These are phyloP conservation scores for Notodromas monacha DNA, from an alignment of 2,888 invertebrate genomes.

Conservation along the genomic window DNA sequence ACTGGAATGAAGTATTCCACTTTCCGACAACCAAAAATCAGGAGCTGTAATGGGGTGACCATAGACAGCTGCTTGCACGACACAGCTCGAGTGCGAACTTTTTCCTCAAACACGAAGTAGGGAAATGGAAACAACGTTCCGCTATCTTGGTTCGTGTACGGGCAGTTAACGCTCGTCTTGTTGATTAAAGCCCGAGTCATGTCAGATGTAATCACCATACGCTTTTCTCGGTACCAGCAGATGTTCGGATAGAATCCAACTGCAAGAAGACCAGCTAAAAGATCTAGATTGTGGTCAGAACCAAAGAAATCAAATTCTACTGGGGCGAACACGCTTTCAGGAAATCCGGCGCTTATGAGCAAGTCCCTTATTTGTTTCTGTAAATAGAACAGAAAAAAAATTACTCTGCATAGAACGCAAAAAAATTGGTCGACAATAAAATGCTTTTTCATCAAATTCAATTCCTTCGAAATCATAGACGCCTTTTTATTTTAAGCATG, in stretches of 20 bases:
- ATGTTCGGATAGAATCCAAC: constrained; percentile 90
- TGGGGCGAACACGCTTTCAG: no score
- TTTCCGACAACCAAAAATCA: constrained; percentile 68
- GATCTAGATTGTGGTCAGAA: constrained; percentile 42
- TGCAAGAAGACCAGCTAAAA: constrained; percentile 47
- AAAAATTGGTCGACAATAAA: no score
- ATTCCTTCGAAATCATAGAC: no score
- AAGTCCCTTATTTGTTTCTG: constrained; percentile 31
- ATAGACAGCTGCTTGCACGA: constrained; percentile 86
- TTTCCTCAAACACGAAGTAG: constrained; percentile 90
- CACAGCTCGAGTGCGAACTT: constrained; percentile 65
- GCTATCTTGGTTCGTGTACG: constrained; percentile 41
- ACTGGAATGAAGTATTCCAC: no score
- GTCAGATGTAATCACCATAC: constrained; percentile 79
- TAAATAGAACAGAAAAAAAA: no score
- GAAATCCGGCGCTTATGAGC: constrained; percentile 42
- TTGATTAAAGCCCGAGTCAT: constrained; percentile 76
- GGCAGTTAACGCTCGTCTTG: constrained; percentile 84
- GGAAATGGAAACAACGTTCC: constrained; percentile 54
- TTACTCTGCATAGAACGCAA: no score
- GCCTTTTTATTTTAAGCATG: no score
- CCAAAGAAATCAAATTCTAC: constrained; percentile 25
- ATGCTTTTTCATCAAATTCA: no score
- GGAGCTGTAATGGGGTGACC: constrained; percentile 66
- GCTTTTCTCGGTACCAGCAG: constrained; percentile 70